Evolutionary conservation across 2,113 vertebrate genomes (phyloP), one percentile per base, ranked within the genome.

Genomic region (Octodon degus): DNA sequence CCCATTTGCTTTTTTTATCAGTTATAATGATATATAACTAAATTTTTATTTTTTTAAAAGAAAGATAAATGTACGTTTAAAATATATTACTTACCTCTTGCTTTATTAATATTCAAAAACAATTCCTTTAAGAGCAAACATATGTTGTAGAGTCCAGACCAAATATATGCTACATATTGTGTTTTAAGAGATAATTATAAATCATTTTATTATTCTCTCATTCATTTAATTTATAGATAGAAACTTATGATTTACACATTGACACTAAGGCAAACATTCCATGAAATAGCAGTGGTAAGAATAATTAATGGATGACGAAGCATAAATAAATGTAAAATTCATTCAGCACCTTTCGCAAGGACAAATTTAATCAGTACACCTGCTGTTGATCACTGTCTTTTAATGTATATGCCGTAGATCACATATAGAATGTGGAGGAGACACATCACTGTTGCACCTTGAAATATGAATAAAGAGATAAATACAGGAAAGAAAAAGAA

Each of bases 291-390:
- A 96, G 8, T 94, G 50, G 11, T 19, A 96, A 63, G 13, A 32
- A 93, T n/a, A 88, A 82, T 43, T 74, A 93, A 70, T 92, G 12
- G 27, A 81, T 91, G 47, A 92, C 83, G 17, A 95, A 85, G 90
- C n/a, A 62, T 92, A 97, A 90, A 70, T 89, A 89, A 89, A 92
- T 90, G 55, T 94, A 86, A 92, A 88, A 88, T 92, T 91, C 37
- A 88, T 92, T 68, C 27, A 74, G 30, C 68, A 50, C 12, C 91
- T 50, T 77, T 91, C 50, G 58, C 2, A 14, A 92, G 19, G n/a
- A 34, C 7, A 86, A 55, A 84, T 91, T 91, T 87, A 96, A 95
- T 95, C 50, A 85, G n/a, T 72, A 50, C 77, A 95, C 84, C 85
- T 96, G 92, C 20, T 47, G 43, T 53, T 92, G 58, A 90, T 86